Conservation (phyloP, 2,888 invertebrate genomes). For the Heliconius ismenius region DNA sequence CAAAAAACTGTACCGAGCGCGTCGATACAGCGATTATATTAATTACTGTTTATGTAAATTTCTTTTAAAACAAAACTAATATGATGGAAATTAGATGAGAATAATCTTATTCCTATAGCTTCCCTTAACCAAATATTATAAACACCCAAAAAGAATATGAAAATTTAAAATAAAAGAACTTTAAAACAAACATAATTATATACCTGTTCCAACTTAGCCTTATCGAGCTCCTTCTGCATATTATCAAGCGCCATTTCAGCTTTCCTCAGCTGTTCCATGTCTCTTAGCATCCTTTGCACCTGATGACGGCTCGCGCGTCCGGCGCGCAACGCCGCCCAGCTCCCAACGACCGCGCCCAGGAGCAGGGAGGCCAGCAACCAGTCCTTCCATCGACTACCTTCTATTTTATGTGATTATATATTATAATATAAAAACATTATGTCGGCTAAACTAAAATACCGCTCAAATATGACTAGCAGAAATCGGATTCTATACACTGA, state of each 20-base stretch:
- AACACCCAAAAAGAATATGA: neutral
- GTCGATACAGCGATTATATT: neutral
- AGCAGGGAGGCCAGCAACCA: constrained; percentile 91
- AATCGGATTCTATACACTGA: neutral
- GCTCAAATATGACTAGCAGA: neutral
- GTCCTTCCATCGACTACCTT: constrained; percentile 93
- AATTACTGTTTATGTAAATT: neutral
- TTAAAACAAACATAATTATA: neutral
- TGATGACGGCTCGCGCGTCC: constrained; percentile 93
- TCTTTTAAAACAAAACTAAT: neutral
- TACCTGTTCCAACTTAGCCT: constrained; percentile 89
- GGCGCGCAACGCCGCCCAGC: constrained; percentile 95
- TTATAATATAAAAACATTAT: constrained; percentile 17
- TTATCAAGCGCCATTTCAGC: constrained; percentile 94
- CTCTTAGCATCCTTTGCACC: constrained; percentile 94
- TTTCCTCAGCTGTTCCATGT: constrained; percentile 94
- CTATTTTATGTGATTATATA: constrained; percentile 59
- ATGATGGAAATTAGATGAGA: too few relatives aligned
- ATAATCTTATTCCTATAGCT: too few relatives aligned
- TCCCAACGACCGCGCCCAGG: constrained; percentile 91
- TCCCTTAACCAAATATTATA: neutral
- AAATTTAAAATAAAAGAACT: too few relatives aligned
- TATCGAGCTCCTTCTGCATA: constrained; percentile 91
- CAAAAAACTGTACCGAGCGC: neutral
- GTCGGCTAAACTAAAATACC: neutral